Percentiles rank a stretch among this genome's conserved stretches.
phyloP scores from a whole-genome alignment of 2,888 invertebrate species.

The Drosophila conformis region DNA sequence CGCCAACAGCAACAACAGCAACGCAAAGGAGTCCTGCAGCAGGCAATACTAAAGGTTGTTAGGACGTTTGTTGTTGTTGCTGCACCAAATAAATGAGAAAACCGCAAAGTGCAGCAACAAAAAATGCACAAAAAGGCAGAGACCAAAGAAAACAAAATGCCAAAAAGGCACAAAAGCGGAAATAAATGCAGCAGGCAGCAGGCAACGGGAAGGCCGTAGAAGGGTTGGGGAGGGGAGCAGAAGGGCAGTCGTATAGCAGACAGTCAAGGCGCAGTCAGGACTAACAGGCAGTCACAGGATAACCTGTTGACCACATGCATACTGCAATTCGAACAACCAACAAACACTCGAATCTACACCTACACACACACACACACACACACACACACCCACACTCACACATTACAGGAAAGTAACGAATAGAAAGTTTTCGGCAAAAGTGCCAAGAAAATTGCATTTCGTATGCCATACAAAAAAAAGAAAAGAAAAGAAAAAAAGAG shows the following conservation, averaged over 20 bases:
- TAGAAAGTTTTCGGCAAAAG: constrained; percentile 76
- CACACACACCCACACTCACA: constrained; percentile 20
- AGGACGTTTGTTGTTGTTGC: constrained; percentile 26
- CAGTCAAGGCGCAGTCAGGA: constrained; percentile 44
- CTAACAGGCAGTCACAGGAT: constrained; percentile 64
- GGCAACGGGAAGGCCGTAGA: constrained; percentile 15
- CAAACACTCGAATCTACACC: constrained; percentile 34
- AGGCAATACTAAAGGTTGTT: constrained; percentile 56
- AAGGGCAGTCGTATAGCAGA: constrained; percentile 6
- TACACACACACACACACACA: constrained; percentile 21
- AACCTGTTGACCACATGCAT: constrained; percentile 79
- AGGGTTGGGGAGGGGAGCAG: neutral
- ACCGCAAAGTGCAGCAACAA: constrained; percentile 72
- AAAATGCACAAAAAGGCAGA: constrained; percentile 55
- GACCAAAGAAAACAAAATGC: constrained; percentile 73
- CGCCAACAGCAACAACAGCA: constrained; percentile 52
- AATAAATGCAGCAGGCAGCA: constrained; percentile 72
- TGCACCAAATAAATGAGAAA: constrained; percentile 76
- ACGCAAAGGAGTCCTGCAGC: constrained; percentile 17
- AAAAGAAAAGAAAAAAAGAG: constrained; percentile 4
- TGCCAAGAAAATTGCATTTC: constrained; percentile 81
- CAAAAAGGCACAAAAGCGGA: constrained; percentile 79
- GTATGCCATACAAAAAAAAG: constrained; percentile 30
- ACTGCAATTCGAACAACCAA: constrained; percentile 66
- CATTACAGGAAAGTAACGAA: constrained; percentile 28